These are phyloP conservation scores for Conchocele bisecta DNA, from an alignment of 2,888 invertebrate species.

Conservation along the genomic window DNA sequence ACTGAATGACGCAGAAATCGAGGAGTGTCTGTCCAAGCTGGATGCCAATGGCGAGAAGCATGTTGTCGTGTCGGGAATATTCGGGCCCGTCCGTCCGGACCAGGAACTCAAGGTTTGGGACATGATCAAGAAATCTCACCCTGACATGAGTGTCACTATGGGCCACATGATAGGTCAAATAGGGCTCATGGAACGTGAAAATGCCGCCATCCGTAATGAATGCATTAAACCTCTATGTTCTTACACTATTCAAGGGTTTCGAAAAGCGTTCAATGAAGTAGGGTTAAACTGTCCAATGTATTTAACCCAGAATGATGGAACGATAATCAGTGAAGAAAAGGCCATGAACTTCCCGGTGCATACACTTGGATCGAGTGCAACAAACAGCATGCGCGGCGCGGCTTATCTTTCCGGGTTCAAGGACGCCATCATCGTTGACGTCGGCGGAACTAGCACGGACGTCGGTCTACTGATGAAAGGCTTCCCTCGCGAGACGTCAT, in stretches of 20 bases:
- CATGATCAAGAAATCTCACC: slow-evolving; percentile 60
- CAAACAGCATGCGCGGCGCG: slow-evolving; percentile 82
- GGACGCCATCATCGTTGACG: slow-evolving; percentile 78
- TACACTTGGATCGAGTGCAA: slow-evolving; percentile 80
- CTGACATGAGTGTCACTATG: slow-evolving; percentile 72
- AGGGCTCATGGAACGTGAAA: slow-evolving; percentile 79
- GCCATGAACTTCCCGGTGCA: slow-evolving; percentile 71
- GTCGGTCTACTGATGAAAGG: slow-evolving; percentile 76
- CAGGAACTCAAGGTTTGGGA: slow-evolving; percentile 69
- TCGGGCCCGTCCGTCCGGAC: slow-evolving; percentile 70
- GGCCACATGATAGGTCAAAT: slow-evolving; percentile 76
- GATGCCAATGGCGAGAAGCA: slow-evolving; percentile 60
- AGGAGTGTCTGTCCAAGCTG: slow-evolving; percentile 50
- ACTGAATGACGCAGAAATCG: slow-evolving; percentile 68
- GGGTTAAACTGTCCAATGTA: slow-evolving; percentile 75
- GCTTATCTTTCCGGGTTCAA: slow-evolving; percentile 72
- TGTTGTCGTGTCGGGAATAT: slow-evolving; percentile 76
- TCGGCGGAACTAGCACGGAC: slow-evolving; percentile 80
- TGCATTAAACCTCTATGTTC: slow-evolving; percentile 73
- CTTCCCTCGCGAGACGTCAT: slow-evolving; percentile 76
- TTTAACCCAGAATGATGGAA: slow-evolving; percentile 80
- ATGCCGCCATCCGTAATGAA: slow-evolving; percentile 80
- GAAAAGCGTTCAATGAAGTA: slow-evolving; percentile 63
- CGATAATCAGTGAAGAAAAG: slow-evolving; percentile 73
- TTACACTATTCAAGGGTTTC: slow-evolving; percentile 71